Percentiles rank a stretch among this genome's conserved stretches.
phyloP scores from a whole-genome alignment of 2,797 vertebrate species.

The Coregonus ussuriensis region DNA sequence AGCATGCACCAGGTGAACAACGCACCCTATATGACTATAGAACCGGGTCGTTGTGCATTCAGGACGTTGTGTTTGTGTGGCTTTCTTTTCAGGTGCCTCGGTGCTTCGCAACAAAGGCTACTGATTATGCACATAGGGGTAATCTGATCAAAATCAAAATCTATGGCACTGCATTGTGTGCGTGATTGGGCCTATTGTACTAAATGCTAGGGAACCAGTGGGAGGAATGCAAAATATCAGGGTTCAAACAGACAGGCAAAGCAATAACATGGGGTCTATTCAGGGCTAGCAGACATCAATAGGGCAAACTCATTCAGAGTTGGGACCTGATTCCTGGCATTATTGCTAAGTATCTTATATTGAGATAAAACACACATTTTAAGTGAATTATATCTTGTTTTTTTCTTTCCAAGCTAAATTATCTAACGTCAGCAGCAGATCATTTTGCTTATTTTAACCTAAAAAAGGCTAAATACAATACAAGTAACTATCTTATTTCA shows the following conservation, averaged over 20 bases:
- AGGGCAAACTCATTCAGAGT: conserved; percentile 22
- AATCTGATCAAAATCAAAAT: conserved; percentile 66
- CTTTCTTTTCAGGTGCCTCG: conserved; percentile 21
- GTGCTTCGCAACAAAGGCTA: conserved; percentile 62
- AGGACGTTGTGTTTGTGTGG: conserved; percentile 30
- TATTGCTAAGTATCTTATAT: background rate
- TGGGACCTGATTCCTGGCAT: conserved; percentile 1
- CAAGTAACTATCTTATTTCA: no score
- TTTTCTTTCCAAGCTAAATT: no score
- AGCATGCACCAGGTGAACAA: conserved; percentile 58
- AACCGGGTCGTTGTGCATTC: conserved; percentile 39
- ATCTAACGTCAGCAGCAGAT: no score
- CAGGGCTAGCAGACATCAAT: conserved; percentile 16
- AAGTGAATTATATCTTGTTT: no score
- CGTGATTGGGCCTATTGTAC: conserved; percentile 66
- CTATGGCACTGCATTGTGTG: conserved; percentile 37
- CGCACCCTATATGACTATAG: conserved; percentile 38
- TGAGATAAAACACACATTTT: no score
- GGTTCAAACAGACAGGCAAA: conserved; percentile 20
- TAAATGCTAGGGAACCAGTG: conserved; percentile 36
- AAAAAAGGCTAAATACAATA: no score
- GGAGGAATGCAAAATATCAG: conserved; percentile 39
- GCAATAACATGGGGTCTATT: conserved; percentile 31
- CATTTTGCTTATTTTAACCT: no score
- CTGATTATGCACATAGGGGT: conserved; percentile 63